phyloP scores from a whole-genome alignment of 2,113 vertebrate genomes.

The Pavo muticus region DNA sequence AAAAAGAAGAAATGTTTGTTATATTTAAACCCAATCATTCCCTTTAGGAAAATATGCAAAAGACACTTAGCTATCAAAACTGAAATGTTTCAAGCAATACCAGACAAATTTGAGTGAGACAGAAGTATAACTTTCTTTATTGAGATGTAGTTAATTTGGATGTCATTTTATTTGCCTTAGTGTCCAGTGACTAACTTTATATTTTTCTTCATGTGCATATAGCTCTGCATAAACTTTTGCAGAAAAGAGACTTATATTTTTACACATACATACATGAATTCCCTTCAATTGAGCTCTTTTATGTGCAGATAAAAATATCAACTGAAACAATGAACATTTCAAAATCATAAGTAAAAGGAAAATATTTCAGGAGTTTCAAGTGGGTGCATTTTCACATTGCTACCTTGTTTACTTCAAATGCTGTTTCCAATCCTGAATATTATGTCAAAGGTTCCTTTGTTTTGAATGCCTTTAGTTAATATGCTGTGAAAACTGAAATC shows the following conservation, averaged over 20 bases:
- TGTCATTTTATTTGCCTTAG: background rate
- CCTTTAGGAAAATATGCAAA: background rate
- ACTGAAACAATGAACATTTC: background rate
- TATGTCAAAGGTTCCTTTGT: background rate
- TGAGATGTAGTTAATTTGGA: background rate
- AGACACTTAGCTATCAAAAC: background rate
- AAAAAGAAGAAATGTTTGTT: background rate
- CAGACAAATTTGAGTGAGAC: rapidly evolving
- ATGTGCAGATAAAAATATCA: background rate
- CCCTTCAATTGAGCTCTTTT: background rate
- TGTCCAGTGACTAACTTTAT: background rate
- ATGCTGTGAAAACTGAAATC: background rate
- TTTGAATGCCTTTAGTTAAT: background rate
- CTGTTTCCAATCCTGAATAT: background rate
- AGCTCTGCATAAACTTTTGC: background rate
- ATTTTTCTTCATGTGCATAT: background rate
- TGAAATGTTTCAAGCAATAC: background rate
- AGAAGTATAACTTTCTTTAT: background rate
- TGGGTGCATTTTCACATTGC: background rate
- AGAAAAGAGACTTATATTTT: background rate
- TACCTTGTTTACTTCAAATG: background rate
- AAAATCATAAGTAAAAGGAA: background rate
- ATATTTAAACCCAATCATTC: background rate
- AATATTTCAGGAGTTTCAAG: background rate
- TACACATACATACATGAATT: background rate